Base-by-base conservation (phyloP, 2,888 invertebrate species). In the Mimachlamys varia region DNA sequence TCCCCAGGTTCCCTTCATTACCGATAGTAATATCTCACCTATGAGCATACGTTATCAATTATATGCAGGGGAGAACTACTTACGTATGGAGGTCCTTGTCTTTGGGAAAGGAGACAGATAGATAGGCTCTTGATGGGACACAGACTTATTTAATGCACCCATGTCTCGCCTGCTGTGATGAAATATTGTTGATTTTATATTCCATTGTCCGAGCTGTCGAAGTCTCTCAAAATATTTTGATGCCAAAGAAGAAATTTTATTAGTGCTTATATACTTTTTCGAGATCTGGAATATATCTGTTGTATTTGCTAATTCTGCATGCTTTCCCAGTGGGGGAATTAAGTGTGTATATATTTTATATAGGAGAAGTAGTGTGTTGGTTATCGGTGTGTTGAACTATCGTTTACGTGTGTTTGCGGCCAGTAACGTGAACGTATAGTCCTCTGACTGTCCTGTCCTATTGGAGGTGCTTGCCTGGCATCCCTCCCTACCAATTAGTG, bases 241-340 rank as follows among this genome's bases (percentile, higher is more conserved):
- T 27, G 27, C 22, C 10, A 76, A 33, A 76, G 76, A 76, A 76
- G 76, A 76, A 33, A 76, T 76, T 76, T 76, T 19, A 76, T 76
- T 76, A 27, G 27, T 76, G 76, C 33, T 33, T 76, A 27, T 76
- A 76, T 76, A 76, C 33, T 76, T 62, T 76, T 76, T 76, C 13
- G 76, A 12, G 76, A 76, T 76, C 76, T 76, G 76, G 76, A 76
- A 76, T 76, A 76, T 33, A 76, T 76, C 76, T 76, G 15, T 33
- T 33, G 76, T 76, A 76, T 76, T 76, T 76, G 76, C 27, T 76
- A 76, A 76, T 76, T 76, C 76, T 76, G 76, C 76, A 76, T 76
- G 76, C 76, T 33, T 12, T 76, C 76, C 76, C 76, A 76, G 76
- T 22, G 76, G 76, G 76, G 22, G 76, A 76, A 76, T 76, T 76